Percentiles rank a stretch among this genome's conserved stretches.
phyloP scores from a whole-genome alignment of 2,113 vertebrate genomes.

The Henicopernis longicauda region DNA sequence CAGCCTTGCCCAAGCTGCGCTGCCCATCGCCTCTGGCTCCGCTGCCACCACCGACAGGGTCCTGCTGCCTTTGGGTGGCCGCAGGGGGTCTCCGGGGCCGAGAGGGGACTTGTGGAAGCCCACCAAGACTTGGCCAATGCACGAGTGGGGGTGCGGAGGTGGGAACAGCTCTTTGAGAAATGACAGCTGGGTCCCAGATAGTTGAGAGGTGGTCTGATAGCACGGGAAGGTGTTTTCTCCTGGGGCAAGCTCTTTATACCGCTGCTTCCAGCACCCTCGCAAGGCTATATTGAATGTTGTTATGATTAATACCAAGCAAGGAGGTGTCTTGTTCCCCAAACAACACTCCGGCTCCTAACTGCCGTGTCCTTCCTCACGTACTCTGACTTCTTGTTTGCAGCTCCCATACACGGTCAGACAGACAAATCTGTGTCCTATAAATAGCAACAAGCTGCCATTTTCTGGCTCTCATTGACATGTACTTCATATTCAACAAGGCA shows the following conservation, averaged over 20 bases:
- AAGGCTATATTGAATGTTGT: neutral
- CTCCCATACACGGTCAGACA: neutral
- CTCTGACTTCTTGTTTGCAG: neutral
- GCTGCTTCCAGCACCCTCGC: neutral
- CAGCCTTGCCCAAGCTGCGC: neutral
- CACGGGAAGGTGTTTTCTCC: neutral
- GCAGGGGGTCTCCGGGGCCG: neutral
- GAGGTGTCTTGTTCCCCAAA: neutral
- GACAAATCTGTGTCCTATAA: conserved; percentile 20
- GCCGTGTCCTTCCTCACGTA: neutral
- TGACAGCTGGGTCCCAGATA: neutral
- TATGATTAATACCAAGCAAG: neutral
- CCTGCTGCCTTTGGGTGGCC: neutral
- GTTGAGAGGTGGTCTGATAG: neutral
- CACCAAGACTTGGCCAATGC: neutral
- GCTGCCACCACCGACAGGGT: fast-evolving
- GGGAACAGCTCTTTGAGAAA: neutral
- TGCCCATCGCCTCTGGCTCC: neutral
- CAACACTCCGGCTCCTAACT: neutral
- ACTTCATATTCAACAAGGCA: neutral
- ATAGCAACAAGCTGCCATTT: conserved; percentile 13
- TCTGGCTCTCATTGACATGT: conserved; percentile 1
- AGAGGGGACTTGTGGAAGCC: neutral
- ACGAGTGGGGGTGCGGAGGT: fast-evolving
- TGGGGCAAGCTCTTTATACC: neutral